A percentile compares a stretch with the other conserved stretches of the same genome.
Conservation (phyloP, 2,888 invertebrate genomes). For the Aphidius colemani region DNA sequence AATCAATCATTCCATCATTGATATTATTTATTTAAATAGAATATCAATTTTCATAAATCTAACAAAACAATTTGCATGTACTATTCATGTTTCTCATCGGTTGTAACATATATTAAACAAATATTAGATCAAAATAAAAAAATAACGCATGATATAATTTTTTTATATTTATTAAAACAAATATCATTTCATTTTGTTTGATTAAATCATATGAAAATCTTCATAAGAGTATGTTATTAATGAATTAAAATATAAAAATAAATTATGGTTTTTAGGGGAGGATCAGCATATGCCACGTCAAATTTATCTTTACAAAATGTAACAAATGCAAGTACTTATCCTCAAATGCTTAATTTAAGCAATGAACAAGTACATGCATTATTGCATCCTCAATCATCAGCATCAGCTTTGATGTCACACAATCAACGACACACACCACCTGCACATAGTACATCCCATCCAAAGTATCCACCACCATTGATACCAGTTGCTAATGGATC, state of each 20-base stretch:
- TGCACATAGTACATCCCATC: conserved; percentile 50
- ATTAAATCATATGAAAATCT: too few species aligned
- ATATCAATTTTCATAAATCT: too few species aligned
- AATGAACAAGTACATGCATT: conserved; percentile 58
- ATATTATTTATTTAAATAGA: too few species aligned
- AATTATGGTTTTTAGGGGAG: conserved; percentile 57
- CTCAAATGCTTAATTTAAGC: conserved; percentile 61
- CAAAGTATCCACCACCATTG: conserved; percentile 64
- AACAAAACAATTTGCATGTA: too few species aligned
- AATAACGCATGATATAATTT: too few species aligned
- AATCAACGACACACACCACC: conserved; percentile 59
- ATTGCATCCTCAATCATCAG: conserved; percentile 55
- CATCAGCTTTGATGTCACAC: conserved; percentile 54
- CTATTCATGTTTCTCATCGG: too few species aligned
- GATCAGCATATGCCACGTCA: conserved; percentile 59
- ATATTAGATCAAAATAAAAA: too few species aligned
- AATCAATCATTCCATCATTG: not conserved
- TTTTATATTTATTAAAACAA: too few species aligned
- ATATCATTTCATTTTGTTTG: too few species aligned
- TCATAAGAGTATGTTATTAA: conserved; percentile 24
- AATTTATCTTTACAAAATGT: conserved; percentile 54
- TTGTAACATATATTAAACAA: too few species aligned
- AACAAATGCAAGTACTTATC: conserved; percentile 54
- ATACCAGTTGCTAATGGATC: conserved; percentile 61
- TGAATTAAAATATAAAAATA: conserved; percentile 29